phyloP scores from a whole-genome alignment of 2,113 vertebrate species.

The Ellobius talpinus region DNA sequence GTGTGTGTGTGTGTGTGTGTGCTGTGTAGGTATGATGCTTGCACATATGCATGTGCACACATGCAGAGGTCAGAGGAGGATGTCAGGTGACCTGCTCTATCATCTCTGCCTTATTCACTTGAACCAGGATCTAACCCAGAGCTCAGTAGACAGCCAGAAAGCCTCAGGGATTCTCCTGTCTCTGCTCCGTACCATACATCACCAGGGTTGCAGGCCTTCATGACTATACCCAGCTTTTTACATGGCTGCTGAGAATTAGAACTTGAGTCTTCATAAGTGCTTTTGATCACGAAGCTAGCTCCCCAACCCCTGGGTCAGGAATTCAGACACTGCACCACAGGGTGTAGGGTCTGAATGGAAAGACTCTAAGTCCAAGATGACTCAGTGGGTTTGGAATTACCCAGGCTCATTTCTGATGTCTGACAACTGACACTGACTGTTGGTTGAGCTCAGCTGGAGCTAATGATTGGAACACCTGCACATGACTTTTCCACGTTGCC shows the following conservation, averaged over 20 bases:
- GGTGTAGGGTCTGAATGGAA: background rate
- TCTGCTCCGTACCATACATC: background rate
- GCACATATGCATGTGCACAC: background rate
- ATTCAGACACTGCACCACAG: background rate
- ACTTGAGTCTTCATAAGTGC: background rate
- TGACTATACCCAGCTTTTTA: background rate
- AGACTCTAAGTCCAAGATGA: background rate
- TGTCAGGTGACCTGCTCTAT: background rate
- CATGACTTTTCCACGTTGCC: too few relatives aligned
- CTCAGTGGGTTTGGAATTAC: too few relatives aligned
- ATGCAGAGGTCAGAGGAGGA: background rate
- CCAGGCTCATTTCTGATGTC: background rate
- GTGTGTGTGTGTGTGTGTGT: too few relatives aligned
- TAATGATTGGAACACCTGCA: background rate
- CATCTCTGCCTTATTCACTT: background rate
- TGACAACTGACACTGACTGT: background rate
- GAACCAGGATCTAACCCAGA: too few relatives aligned
- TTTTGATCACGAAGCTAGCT: background rate
- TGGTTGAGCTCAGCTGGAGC: background rate
- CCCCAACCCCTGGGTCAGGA: background rate
- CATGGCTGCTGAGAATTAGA: too few relatives aligned
- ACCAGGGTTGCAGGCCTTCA: background rate
- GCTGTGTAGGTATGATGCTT: too few relatives aligned
- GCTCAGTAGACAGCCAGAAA: too few relatives aligned
- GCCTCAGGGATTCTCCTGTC: too few relatives aligned